phyloP scores from a whole-genome alignment of 1,140 invertebrate genomes.

The Muscidifurax raptorellus region DNA sequence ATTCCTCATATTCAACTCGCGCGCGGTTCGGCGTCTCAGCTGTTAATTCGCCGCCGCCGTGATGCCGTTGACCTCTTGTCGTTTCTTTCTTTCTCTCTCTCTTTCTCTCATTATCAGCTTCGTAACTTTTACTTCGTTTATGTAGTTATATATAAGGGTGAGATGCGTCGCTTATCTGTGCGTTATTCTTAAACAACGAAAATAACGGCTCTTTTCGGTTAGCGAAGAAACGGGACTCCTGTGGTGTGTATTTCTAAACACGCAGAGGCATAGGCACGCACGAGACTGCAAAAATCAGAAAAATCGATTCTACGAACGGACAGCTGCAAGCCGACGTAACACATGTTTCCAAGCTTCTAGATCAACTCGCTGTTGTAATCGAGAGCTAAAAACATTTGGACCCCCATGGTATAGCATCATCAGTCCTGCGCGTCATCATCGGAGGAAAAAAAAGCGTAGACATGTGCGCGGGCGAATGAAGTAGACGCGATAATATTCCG shows the following conservation, averaged over 20 bases:
- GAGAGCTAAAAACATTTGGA: neutral
- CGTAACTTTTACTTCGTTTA: neutral
- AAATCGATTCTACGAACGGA: neutral
- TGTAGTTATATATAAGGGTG: neutral
- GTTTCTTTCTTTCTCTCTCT: neutral
- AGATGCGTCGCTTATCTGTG: neutral
- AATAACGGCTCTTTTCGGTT: neutral
- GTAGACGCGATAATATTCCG: neutral
- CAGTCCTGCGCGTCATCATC: neutral
- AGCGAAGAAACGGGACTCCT: neutral
- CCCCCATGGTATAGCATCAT: neutral
- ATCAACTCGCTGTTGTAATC: neutral
- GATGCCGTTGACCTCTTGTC: slow-evolving; percentile 26
- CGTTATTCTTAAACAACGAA: neutral
- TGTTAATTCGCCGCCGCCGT: no score
- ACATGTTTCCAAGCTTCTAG: neutral
- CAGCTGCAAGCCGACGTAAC: neutral
- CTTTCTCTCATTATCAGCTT: neutral
- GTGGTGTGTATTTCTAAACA: neutral
- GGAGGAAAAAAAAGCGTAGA: neutral
- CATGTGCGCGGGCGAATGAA: neutral
- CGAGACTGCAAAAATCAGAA: neutral
- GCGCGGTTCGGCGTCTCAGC: neutral
- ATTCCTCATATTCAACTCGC: slow-evolving; percentile 1
- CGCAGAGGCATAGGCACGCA: neutral